Evolutionary conservation across 35 echinoderm and acorn worm genomes (phyloP), one percentile per base, ranked within the genome.

Genomic region (Strongylocentrotus purpuratus): DNA sequence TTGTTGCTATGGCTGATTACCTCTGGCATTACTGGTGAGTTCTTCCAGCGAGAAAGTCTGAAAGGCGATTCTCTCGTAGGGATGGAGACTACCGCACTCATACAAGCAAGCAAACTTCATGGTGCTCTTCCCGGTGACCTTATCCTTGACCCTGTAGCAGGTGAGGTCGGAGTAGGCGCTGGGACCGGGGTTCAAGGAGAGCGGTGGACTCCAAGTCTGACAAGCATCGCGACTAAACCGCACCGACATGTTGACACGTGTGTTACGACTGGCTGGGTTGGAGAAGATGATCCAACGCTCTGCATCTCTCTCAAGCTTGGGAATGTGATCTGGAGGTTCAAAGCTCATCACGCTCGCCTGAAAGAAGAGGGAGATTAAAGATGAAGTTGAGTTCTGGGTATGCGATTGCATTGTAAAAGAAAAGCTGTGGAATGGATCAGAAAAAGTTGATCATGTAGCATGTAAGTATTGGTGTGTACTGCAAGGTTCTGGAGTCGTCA

Each of bases 321-420:
- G 94, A 96, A 95, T 70, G 87, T 93, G 88, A 17, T 93, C 46
- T 12, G 97, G 98, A 8, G 97, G 95, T 31, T 94, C 58, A 47
- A 99, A 99, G 18, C 97, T 96, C 55, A 99, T 94, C 33, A 99
- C 94, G 78, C 98, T 99, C n/a, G 94, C 98, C 98, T 99, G 87
- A 2, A 95, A 94, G 59, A 46, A 90, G 87, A 88, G 35, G 94
- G 52, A 59, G 52, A 59, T 41, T 41, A 41, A 41, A 41, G 35
- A 41, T n/a, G n/a, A n/a, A n/a, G n/a, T n/a, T n/a, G n/a, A n/a
- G n/a, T n/a, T n/a, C n/a, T n/a, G n/a, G n/a, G n/a, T n/a, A n/a
- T n/a, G n/a, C n/a, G n/a, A n/a, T n/a, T n/a, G n/a, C n/a, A n/a
- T n/a, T n/a, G n/a, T n/a, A n/a, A n/a, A n/a, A n/a, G n/a, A n/a